Conservation (phyloP, 2,888 invertebrate species). For the Stramonita haemastoma region DNA sequence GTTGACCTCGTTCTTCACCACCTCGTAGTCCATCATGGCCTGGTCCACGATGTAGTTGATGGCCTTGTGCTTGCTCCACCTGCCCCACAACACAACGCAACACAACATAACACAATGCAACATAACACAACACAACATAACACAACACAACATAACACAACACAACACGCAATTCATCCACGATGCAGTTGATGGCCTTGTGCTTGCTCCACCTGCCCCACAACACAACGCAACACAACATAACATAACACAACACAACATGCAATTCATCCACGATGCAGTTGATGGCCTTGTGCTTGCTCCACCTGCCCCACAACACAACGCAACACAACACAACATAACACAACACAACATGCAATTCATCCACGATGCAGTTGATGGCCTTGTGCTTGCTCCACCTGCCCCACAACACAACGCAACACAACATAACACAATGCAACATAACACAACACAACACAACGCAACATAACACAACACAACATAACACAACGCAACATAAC, state of each 20-base stretch:
- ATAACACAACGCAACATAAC: too few species aligned
- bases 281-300: conserved; percentile 50
- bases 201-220: conserved; percentile 68
- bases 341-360: too few species aligned
- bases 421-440: too few species aligned
- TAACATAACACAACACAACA: neutral
- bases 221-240: neutral
- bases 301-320: conserved; percentile 69
- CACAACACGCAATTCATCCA: too few species aligned
- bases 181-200: conserved; percentile 66
- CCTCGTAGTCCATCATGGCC: conserved; percentile 56
- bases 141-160: too few species aligned
- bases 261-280: neutral
- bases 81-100: conserved; percentile 41
- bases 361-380: conserved; percentile 66
- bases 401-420: neutral
- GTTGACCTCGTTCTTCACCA: conserved; percentile 65
- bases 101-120: neutral
- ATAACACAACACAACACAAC: neutral
- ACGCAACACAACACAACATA: too few species aligned
- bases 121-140: too few species aligned
- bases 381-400: conserved; percentile 71
- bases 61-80: conserved; percentile 70
- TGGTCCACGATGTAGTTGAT: conserved; percentile 67
- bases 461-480: too few species aligned